Base-by-base conservation (phyloP, 2,888 invertebrate species). In the Philereme transversata region DNA sequence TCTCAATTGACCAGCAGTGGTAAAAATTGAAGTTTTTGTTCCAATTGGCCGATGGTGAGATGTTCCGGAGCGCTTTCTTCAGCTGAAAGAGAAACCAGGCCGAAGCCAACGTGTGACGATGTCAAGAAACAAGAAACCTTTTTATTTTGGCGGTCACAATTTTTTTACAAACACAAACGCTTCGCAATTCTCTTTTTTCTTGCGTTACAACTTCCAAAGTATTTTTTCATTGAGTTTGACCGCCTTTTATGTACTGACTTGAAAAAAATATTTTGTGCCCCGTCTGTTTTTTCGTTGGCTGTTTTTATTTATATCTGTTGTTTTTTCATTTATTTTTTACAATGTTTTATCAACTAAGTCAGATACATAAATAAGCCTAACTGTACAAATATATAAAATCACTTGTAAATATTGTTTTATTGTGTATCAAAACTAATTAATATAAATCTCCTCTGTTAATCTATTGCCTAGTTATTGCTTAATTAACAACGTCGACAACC, bases 151-250 rank as follows among this genome's bases (percentile, higher is more conserved):
- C 87, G 88, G 88, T 84, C 81, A 82, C 81, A 66, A 61, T 71
- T 81, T 83, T 82, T 86, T 87, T 84, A 84, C 78, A 86, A 86
- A 85, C 83, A 69, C 75, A 83, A 82, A 79, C 51, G 76, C 76
- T 74, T 71, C 88, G 85, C 90, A 86, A 89, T 89, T 63, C 63
- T 65, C 54, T 90, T 82, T 90, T 90, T 90, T 90, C 89, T 86
- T 81, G 88, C 76, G 88, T 90, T 87, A 90, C 88, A 88, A 48
- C 41, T 34, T 34, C 8, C 35, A 45, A 8, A 79, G 66, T 69
- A 44, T 62, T 57, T 60, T 62, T 62, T 66, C 58, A 51, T 49
- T 35, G 46, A 22, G 68, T 64, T 58, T 81, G 81, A 83, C 86
- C 87, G 88, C 88, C 86, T 49, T 1, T 72, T 68, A 66, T 68